Base-by-base conservation (phyloP, 53 echinoderm and acorn worm genomes). In the Apostichopus leukothele region DNA sequence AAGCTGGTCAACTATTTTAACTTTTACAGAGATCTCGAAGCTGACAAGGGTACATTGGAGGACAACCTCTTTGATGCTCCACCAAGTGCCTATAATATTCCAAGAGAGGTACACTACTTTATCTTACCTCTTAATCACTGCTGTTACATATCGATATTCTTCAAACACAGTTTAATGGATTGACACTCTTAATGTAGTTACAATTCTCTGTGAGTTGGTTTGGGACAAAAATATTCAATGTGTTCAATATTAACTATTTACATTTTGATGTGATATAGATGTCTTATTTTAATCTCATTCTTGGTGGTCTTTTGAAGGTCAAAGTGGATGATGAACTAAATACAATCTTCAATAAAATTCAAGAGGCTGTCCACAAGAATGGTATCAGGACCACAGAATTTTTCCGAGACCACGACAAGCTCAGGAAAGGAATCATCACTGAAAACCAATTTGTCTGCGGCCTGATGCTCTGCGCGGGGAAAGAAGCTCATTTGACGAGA, bases 361-460 rank as follows among this genome's bases (percentile, higher is more conserved):
- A 95, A 83, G 92, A 93, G 13, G 98, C 95, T 11, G 94, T 95
- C 53, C 95, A 98, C 92, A 98, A 98, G 80, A 91, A 94, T 57
- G 98, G 98, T 53, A 96, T 98, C 79, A 94, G 98, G 10, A 98
- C 98, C 20, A 92, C 98, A 0, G 98, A 98, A 92, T 98, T 98
- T 88, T 98, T 98, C 93, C 83, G 95, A 13, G 98, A 98, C 84
- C 98, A 98, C 78, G 98, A 98, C 90, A 98, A 96, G 77, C 92
- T 98, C 4, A 94, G 98, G 14, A 96, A 95, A 54, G 94, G 94
- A 19, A 88, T 98, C 74, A 98, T 98, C 66, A 98, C 98, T 0
- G 94, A 98, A 91, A 98, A 98, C 90, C 98, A 98, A 95, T 98
- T 98, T 90, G 90, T 91, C 84, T 98, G 98, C 22, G 98, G 98